Evolutionary conservation across 1,140 invertebrate species (phyloP), one percentile per base, ranked within the genome.

Genomic region (Trinorchestia longiramus): DNA sequence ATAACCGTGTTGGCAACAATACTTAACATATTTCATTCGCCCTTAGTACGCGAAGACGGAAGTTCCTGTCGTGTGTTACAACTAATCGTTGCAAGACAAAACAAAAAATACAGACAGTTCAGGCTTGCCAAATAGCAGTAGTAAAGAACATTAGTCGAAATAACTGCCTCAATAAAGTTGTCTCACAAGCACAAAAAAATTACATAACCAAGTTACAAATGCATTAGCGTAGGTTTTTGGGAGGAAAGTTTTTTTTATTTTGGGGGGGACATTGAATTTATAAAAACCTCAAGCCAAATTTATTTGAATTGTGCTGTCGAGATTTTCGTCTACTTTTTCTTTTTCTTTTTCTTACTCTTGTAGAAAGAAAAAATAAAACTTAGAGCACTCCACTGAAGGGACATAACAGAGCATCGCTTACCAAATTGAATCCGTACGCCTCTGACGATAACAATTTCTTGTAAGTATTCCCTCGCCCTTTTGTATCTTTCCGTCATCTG

Each of bases 401-500:
- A 11, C 62, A 77, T 36, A 77, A 77, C 62, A 77, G 41, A 41
- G 43, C 43, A 90, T 90, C 88, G 88, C 88, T 90, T 41, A 42
- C 88, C 88, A 90, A 90, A 90, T 90, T 90, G n/a, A 42, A 90
- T 90, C 36, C 4, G 43, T 36, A 87, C 87, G 6, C 6, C 87
- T 53, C 47, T 90, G 88, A 36, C 36, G 88, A 90, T 90, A 90
- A 90, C 88, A 90, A 41, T 90, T 90, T 90, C 43, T 90, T 41
- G n/a, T 41, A 17, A 6, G 88, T 42, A 19, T 42, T 42, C 36
- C 88, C n/a, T 41, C 28, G 88, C 88, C 62, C 15, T 77, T 77
- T 77, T 77, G 62, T 77, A 77, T 77, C 62, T 77, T 28, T 77
- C 62, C 62, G 62, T 77, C 62, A 77, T 77, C 28, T 36, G 62